A percentile compares a stretch with the other conserved stretches of the same genome.
These are phyloP conservation scores for Pteronotus mesoamericanus DNA, from an alignment of 2,797 vertebrate genomes.

Conservation along the genomic window DNA sequence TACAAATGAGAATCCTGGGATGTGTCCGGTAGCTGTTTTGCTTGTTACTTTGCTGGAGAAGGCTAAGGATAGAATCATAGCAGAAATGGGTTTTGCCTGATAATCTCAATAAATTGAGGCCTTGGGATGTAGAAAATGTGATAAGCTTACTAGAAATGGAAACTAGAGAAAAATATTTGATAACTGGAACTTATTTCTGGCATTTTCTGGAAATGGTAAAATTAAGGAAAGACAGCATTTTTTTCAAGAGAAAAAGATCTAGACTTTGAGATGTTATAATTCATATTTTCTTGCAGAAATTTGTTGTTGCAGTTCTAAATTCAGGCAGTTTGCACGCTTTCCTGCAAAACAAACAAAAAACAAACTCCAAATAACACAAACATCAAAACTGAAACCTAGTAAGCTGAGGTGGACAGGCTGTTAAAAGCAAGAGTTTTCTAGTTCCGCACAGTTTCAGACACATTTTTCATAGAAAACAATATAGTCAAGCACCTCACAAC, in stretches of 20 bases:
- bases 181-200: not conserved
- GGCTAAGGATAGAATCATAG: not conserved
- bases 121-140: conserved; percentile 13
- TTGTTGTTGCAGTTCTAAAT: not conserved
- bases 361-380: not conserved
- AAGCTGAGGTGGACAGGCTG: not conserved
- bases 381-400: not conserved
- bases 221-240: conserved; percentile 14
- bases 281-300: not conserved
- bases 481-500: not conserved
- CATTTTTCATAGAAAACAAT: conserved; percentile 42
- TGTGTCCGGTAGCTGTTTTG: not conserved
- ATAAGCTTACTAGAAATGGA: conserved; percentile 37
- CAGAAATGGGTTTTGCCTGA: not conserved
- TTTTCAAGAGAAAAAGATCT: conserved; percentile 18
- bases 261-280: not conserved
- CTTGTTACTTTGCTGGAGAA: not conserved
- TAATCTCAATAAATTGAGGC: not conserved
- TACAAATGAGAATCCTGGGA: not conserved
- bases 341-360: not conserved
- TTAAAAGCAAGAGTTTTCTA: not conserved
- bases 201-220: conserved; percentile 20
- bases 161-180: conserved; percentile 3
- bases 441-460: not conserved
- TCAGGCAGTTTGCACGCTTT: not conserved